Conservation (phyloP, 2,113 vertebrate species). For the Salminus brasiliensis region DNA sequence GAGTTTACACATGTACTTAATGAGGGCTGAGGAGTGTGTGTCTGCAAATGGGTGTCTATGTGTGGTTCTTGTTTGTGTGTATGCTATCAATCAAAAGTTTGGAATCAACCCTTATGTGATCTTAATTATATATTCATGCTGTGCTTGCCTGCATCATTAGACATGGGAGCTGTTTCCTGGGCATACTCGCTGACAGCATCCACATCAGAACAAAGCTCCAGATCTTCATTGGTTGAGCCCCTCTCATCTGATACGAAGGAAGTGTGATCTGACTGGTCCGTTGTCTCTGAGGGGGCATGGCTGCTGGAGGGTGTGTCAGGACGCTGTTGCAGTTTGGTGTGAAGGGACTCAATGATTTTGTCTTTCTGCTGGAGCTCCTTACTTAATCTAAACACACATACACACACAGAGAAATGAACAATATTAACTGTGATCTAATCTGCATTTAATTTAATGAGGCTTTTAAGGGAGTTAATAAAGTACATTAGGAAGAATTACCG, state of each 20-base stretch:
- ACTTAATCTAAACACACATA: constrained; percentile 77
- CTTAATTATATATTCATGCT: too few species aligned
- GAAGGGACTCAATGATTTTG: constrained; percentile 86
- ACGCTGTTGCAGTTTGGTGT: constrained; percentile 83
- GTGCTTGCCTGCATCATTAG: constrained; percentile 35
- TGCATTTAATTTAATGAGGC: too few species aligned
- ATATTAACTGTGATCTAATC: not conserved
- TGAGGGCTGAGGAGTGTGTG: not conserved
- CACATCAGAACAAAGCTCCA: constrained; percentile 84
- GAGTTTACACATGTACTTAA: not conserved
- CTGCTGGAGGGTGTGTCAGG: constrained; percentile 84
- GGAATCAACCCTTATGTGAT: too few species aligned
- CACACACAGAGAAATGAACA: constrained; percentile 11
- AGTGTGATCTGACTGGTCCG: constrained; percentile 82
- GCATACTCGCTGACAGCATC: constrained; percentile 79
- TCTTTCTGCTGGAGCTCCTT: constrained; percentile 90
- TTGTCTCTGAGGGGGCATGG: constrained; percentile 83
- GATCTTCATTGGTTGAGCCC: constrained; percentile 79
- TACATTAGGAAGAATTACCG: constrained; percentile 71
- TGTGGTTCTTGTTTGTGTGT: too few species aligned
- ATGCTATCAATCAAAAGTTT: too few species aligned
- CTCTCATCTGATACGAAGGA: constrained; percentile 84
- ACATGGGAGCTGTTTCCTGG: constrained; percentile 53
- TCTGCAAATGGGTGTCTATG: not conserved
- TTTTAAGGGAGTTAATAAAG: too few species aligned